Conservation (phyloP, 2,113 vertebrate genomes). For the Cheirogaleus medius region DNA sequence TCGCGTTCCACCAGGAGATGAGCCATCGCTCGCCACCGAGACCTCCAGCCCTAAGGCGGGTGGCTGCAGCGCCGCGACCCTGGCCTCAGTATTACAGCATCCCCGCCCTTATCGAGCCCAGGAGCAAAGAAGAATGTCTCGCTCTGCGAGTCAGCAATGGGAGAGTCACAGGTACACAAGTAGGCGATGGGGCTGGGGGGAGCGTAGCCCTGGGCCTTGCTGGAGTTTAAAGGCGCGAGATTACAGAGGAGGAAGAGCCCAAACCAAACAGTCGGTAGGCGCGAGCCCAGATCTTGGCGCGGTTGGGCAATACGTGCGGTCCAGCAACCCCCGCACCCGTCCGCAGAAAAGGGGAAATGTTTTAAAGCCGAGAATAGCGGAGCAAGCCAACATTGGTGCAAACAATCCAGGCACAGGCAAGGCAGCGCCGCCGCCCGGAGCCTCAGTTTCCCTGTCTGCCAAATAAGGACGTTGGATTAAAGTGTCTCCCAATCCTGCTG, state of each 20-base stretch:
- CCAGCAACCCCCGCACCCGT: background rate
- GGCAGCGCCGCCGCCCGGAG: background rate
- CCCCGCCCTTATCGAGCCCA: background rate
- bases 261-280: slow-evolving; percentile 5
- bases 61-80: background rate
- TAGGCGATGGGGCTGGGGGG: background rate
- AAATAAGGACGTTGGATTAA: background rate
- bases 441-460: background rate
- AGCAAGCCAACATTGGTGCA: background rate
- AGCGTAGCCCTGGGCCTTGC: background rate
- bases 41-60: background rate
- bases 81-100: background rate
- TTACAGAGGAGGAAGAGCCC: background rate
- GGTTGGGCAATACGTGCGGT: background rate
- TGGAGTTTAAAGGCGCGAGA: background rate
- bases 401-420: background rate
- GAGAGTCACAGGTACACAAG: background rate
- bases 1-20: background rate
- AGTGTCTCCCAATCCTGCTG: background rate
- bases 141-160: background rate
- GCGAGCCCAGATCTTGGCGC: background rate
- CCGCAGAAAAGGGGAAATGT: slow-evolving; percentile 23
- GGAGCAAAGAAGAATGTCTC: background rate
- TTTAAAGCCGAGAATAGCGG: background rate
- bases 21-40: background rate